Evolutionary conservation across 2,888 invertebrate species (phyloP).

Genomic region (Beris morrisii): DNA sequence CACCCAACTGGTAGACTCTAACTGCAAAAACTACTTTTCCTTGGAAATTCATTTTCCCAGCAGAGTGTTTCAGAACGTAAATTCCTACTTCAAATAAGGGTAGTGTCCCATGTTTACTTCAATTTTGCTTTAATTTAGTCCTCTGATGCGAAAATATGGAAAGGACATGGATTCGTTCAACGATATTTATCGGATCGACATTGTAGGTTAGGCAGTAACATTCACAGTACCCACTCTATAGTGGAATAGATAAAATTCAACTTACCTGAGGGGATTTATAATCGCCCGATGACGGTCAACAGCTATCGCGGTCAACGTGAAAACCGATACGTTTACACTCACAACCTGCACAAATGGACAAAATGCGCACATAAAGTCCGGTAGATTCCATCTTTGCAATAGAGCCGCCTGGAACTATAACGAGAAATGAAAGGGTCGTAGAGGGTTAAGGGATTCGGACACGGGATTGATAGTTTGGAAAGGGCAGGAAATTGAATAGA

Average conservation of each 20-base stretch:
- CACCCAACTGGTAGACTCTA: no score
- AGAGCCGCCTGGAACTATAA: slow-evolving; percentile 83
- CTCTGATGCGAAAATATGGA: no score
- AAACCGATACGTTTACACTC: slow-evolving; percentile 86
- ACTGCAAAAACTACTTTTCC: no score
- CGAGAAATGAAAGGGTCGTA: slow-evolving; percentile 5
- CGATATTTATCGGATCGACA: not conserved
- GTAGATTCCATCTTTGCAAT: slow-evolving; percentile 82
- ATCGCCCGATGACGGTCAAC: slow-evolving; percentile 82
- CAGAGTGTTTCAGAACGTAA: no score
- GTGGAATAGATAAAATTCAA: slow-evolving; percentile 33
- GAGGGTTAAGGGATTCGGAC: not conserved
- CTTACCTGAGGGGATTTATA: slow-evolving; percentile 71
- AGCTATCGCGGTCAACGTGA: slow-evolving; percentile 84
- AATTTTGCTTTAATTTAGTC: no score
- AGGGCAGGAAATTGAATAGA: not conserved
- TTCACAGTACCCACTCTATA: not conserved
- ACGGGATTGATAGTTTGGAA: not conserved
- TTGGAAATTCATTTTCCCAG: no score
- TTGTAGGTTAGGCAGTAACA: not conserved
- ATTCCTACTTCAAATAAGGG: no score
- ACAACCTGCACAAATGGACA: slow-evolving; percentile 86
- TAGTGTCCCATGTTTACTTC: no score
- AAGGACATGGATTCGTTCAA: not conserved
- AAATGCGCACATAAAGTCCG: slow-evolving; percentile 83